Conservation (phyloP, 2,113 vertebrate genomes). For the Carassius auratus region DNA sequence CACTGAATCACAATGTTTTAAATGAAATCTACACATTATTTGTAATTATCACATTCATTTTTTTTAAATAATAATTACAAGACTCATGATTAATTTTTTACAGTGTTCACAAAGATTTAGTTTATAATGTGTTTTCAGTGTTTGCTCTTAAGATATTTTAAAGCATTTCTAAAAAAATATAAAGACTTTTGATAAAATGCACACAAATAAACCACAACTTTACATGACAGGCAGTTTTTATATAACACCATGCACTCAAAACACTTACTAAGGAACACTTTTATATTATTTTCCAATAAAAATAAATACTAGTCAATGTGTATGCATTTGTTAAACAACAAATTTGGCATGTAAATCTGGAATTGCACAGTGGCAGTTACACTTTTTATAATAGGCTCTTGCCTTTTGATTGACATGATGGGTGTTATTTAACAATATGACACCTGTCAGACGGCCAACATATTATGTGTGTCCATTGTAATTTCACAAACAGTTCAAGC, state of each 20-base stretch:
- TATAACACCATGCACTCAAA: background rate
- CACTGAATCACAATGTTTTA: no score
- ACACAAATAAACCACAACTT: background rate
- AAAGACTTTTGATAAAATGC: background rate
- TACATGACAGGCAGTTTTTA: background rate
- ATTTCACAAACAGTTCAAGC: background rate
- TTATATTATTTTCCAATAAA: conserved; percentile 4
- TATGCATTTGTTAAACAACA: background rate
- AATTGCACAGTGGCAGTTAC: background rate
- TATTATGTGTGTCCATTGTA: background rate
- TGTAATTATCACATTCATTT: no score
- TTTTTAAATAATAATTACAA: no score
- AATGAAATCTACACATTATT: no score
- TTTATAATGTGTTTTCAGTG: background rate
- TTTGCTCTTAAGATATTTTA: background rate
- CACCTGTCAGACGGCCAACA: background rate
- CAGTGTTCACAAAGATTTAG: background rate
- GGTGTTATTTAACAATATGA: background rate
- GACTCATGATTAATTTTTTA: no score
- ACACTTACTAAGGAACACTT: background rate
- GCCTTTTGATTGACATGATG: background rate
- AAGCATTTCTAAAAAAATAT: background rate
- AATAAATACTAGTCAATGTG: background rate
- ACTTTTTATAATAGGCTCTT: background rate
- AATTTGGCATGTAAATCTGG: background rate